Evolutionary conservation across 2,113 vertebrate genomes (phyloP).

Genomic region (Irena cyanogastra): DNA sequence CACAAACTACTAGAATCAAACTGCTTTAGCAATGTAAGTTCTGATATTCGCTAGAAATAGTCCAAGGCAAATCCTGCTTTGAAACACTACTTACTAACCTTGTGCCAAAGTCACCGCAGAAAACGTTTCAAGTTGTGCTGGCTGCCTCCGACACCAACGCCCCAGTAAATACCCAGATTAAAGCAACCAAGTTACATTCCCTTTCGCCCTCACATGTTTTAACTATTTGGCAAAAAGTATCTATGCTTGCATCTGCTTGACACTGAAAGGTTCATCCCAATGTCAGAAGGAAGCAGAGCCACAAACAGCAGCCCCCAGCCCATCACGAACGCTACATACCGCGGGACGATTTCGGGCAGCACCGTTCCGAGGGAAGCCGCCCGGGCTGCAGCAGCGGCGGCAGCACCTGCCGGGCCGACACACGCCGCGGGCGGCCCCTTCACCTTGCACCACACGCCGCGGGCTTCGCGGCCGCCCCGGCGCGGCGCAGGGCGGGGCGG

Average conservation of each 20-base stretch:
- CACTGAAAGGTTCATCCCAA: not conserved
- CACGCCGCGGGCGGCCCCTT: not conserved
- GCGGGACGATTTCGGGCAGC: not conserved
- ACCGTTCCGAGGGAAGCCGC: not conserved
- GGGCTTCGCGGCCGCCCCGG: not conserved
- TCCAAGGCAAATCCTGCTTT: not conserved
- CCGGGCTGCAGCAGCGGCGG: not conserved
- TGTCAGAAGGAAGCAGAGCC: not conserved
- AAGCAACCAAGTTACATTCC: not conserved
- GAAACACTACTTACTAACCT: constrained; percentile 40
- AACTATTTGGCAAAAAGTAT: not conserved
- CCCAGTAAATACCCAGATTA: not conserved
- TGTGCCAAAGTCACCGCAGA: constrained; percentile 63
- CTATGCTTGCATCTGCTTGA: rapidly evolving
- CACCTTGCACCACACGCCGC: not conserved
- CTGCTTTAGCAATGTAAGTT: not conserved
- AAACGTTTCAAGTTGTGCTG: not conserved
- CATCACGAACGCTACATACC: not conserved
- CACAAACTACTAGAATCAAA: not conserved
- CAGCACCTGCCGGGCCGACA: not conserved
- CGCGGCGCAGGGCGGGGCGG: not conserved
- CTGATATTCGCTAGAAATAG: not conserved
- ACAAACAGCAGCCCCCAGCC: not conserved
- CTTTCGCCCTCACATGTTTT: rapidly evolving
- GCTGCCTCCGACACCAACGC: not conserved